phyloP scores from a whole-genome alignment of 2,113 vertebrate genomes.

The Orycteropus afer region DNA sequence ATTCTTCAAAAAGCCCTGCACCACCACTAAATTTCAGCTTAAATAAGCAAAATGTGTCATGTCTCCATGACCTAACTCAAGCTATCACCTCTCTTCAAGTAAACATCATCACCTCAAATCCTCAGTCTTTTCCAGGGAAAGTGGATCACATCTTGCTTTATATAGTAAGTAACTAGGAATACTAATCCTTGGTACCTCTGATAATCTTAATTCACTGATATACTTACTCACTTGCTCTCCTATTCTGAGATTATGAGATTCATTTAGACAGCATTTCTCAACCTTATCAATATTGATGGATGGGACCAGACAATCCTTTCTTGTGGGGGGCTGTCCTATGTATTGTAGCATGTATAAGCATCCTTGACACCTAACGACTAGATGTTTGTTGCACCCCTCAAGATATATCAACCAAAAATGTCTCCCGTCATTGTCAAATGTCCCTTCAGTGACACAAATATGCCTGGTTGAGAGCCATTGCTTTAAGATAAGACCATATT shows the following conservation, averaged over 20 bases:
- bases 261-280: not conserved
- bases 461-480: not conserved
- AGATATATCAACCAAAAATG: not conserved
- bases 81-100: not conserved
- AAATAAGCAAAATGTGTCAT: not conserved
- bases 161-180: not conserved
- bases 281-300: not conserved
- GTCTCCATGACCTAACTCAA: not conserved
- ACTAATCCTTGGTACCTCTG: not conserved
- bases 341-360: not conserved
- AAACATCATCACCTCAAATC: not conserved
- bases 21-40: not conserved
- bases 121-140: not conserved
- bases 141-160: not conserved
- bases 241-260: not conserved
- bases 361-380: not conserved
- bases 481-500: not conserved
- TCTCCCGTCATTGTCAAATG: not conserved
- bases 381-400: not conserved
- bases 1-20: too few relatives aligned
- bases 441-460: not conserved
- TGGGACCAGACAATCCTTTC: not conserved
- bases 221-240: not conserved
- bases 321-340: not conserved
- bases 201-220: not conserved